These are phyloP conservation scores for Acleris laterana DNA, from an alignment of 2,888 invertebrate species.

Conservation along the genomic window DNA sequence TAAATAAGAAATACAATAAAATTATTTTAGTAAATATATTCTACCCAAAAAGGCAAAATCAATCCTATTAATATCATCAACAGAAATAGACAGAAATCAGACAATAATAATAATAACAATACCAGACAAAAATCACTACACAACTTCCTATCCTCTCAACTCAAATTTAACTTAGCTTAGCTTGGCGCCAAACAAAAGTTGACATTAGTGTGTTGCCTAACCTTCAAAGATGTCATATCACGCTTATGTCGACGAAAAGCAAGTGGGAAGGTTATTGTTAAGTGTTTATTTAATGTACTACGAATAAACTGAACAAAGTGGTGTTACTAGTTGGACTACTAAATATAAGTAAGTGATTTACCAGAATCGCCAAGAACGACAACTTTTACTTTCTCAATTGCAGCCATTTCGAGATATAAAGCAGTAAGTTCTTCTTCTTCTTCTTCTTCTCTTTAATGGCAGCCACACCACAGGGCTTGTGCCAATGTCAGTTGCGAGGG, in stretches of 20 bases:
- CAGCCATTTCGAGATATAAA: constrained; percentile 86
- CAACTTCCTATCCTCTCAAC: neutral
- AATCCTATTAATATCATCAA: too few relatives aligned
- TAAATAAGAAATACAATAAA: too few relatives aligned
- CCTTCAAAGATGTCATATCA: constrained; percentile 68
- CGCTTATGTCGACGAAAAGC: constrained; percentile 63
- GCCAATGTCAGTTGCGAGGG: too few relatives aligned
- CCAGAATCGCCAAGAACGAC: constrained; percentile 96
- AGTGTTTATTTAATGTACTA: constrained; percentile 33
- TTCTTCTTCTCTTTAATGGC: too few relatives aligned
- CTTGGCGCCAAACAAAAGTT: constrained; percentile 50
- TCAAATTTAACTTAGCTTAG: constrained; percentile 21
- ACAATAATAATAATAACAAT: too few relatives aligned
- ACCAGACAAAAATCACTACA: too few relatives aligned
- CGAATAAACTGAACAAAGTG: constrained; percentile 19
- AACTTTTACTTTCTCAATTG: constrained; percentile 95
- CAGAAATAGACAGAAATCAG: too few relatives aligned
- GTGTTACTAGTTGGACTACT: constrained; percentile 42
- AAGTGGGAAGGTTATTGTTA: constrained; percentile 44
- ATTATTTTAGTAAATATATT: too few relatives aligned
- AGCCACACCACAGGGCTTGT: too few relatives aligned
- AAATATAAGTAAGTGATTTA: constrained; percentile 61
- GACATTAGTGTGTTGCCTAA: constrained; percentile 56
- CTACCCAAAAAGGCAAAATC: too few relatives aligned
- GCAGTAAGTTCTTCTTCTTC: too few relatives aligned